Conservation (phyloP, 1,140 invertebrate genomes). For the Drosophila arawakana region DNA sequence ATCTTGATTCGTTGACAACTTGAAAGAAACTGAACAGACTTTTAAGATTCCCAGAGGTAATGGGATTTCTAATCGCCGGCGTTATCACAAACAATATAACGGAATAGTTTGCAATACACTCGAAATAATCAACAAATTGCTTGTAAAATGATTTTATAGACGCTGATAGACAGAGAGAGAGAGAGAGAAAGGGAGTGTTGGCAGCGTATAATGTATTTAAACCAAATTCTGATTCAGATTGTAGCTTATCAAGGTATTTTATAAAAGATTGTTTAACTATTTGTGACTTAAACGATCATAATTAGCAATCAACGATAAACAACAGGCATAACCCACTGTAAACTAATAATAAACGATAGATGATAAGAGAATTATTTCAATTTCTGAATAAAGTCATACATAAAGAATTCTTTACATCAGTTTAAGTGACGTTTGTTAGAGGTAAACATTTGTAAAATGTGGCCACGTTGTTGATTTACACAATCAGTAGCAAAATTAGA, state of each 20-base stretch:
- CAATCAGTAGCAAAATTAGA: too few species aligned
- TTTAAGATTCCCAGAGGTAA: conserved; percentile 8
- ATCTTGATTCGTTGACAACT: conserved; percentile 48
- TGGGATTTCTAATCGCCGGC: conserved; percentile 19
- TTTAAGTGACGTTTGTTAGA: too few species aligned
- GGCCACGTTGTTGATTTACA: too few species aligned
- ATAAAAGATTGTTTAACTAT: background rate
- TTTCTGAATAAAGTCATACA: too few species aligned
- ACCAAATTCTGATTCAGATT: background rate
- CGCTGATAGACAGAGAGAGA: background rate
- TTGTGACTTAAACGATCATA: conserved; percentile 1
- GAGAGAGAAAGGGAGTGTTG: background rate
- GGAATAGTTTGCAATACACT: conserved; percentile 5
- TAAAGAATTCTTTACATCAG: too few species aligned
- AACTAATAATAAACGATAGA: background rate
- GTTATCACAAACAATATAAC: conserved; percentile 21
- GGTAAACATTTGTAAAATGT: too few species aligned
- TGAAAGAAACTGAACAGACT: conserved; percentile 22
- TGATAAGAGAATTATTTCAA: background rate
- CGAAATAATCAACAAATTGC: conserved; percentile 37
- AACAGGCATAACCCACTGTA: background rate
- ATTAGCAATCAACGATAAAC: background rate
- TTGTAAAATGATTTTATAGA: conserved; percentile 38
- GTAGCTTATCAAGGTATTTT: conserved; percentile 2
- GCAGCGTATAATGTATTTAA: background rate